These are phyloP conservation scores for Thaleichthys pacificus DNA, from an alignment of 2,797 vertebrate species.

Conservation along the genomic window DNA sequence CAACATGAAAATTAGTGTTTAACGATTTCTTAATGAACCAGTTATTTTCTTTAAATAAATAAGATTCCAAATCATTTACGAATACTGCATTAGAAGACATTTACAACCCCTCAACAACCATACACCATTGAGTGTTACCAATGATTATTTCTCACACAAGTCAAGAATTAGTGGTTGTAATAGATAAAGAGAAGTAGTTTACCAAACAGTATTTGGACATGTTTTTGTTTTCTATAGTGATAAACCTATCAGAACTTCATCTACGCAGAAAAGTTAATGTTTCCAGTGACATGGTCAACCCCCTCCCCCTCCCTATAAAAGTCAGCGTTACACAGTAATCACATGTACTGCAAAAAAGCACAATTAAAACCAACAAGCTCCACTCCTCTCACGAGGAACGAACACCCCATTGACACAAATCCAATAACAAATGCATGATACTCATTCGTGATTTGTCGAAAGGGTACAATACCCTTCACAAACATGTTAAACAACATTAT, in stretches of 20 bases:
- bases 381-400: conserved; percentile 26
- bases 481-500: background rate
- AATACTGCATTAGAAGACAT: conserved; percentile 20
- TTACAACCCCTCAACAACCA: conserved; percentile 12
- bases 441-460: conserved; percentile 1
- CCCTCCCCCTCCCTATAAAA: background rate
- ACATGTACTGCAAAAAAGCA: background rate
- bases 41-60: conserved; percentile 15
- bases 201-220: conserved; percentile 11
- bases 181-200: conserved; percentile 3
- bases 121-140: conserved; percentile 3
- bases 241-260: no score
- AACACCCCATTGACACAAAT: conserved; percentile 3
- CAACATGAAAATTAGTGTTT: background rate
- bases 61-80: background rate
- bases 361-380: conserved; percentile 11
- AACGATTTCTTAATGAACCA: background rate
- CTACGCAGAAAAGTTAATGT: background rate
- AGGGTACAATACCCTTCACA: background rate
- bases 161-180: conserved; percentile 14
- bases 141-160: background rate
- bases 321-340: conserved; percentile 1
- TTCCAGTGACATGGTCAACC: conserved; percentile 10
- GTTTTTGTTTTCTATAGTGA: background rate
- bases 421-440: conserved; percentile 15